phyloP scores from a whole-genome alignment of 2,797 vertebrate genomes.

The Odontamblyopus rebecca region DNA sequence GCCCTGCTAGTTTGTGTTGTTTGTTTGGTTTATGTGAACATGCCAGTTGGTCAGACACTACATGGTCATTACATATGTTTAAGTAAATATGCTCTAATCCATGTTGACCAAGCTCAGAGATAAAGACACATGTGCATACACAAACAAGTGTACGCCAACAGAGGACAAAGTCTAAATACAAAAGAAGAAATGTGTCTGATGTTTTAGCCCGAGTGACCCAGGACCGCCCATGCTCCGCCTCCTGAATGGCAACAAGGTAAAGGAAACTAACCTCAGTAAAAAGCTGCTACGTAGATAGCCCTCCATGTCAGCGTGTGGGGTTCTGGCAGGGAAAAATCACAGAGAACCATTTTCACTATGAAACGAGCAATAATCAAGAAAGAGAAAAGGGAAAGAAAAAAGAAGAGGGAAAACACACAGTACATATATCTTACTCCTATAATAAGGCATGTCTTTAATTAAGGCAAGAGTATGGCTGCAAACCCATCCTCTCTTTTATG shows the following conservation, averaged over 20 bases:
- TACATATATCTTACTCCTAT: constrained; percentile 68
- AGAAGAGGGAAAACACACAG: constrained; percentile 54
- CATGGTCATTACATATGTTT: constrained; percentile 49
- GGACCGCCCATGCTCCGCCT: constrained; percentile 55
- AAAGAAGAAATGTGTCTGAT: constrained; percentile 64
- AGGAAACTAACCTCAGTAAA: constrained; percentile 86
- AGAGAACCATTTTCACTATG: constrained; percentile 81
- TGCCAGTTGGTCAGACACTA: constrained; percentile 51
- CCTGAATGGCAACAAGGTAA: constrained; percentile 75
- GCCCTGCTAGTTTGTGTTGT: constrained; percentile 41
- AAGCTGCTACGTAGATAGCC: constrained; percentile 87
- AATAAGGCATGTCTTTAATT: constrained; percentile 75
- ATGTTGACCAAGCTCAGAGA: constrained; percentile 57
- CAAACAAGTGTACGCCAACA: constrained; percentile 47
- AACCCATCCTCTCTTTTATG: constrained; percentile 68
- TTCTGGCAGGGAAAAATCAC: constrained; percentile 85
- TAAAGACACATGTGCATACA: constrained; percentile 46
- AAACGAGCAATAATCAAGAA: constrained; percentile 63
- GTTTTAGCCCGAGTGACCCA: constrained; percentile 56
- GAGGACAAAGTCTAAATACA: constrained; percentile 66
- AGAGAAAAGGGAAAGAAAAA: constrained; percentile 43
- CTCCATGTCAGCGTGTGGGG: constrained; percentile 84
- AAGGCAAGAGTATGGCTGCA: constrained; percentile 65
- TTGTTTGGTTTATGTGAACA: constrained; percentile 59
- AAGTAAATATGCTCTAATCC: constrained; percentile 52